Base-by-base conservation (phyloP, 2,888 invertebrate species). In the Trissoscelio sp. region DNA sequence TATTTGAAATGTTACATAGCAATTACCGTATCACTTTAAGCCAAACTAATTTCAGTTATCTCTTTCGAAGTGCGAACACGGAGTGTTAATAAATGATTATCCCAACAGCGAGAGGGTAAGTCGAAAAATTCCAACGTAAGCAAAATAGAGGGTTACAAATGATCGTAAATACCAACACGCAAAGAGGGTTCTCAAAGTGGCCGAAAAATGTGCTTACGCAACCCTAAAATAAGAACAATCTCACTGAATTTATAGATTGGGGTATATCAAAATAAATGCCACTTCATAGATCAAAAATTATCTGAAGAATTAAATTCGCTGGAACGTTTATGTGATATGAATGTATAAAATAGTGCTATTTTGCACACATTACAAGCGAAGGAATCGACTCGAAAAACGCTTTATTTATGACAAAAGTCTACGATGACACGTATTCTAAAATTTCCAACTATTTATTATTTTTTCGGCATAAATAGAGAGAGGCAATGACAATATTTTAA, bases 1-100 rank as follows among this genome's bases (percentile, higher is more conserved):
- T 9, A 5, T 34, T 3, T 34, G 5, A 34, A 34, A 34, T 34
- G 5, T 3, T 34, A 11, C 34, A 34, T n/a, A n/a, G 11, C 11
- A 9, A 34, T 34, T 12, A 12, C 11, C 11, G 57, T n/a, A 58
- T 22, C 34, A 39, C 12, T 18, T 28, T 44, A 12, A 42, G 12
- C 22, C 14, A 24, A 42, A 24, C 42, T 14, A 18, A 70, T 37
- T 39, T 37, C 37, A n/a, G 37, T 70, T 70, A 70, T 70, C 70
- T 58, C 70, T 70, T 58, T 39, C 48, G 20, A 58, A 46, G 58
- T 48, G 58, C 39, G 20, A 58, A 48, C 48, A 37, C 37, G 48
- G 31, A 58, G 24, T 39, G 58, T 70, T 48, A 58, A 58, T 48
- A 70, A 70, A 70, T 70, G 70, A 48, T 46, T 58, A 39, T 58